Evolutionary conservation across 2,797 vertebrate species (phyloP).

Genomic region (Pelochelys cantorii): DNA sequence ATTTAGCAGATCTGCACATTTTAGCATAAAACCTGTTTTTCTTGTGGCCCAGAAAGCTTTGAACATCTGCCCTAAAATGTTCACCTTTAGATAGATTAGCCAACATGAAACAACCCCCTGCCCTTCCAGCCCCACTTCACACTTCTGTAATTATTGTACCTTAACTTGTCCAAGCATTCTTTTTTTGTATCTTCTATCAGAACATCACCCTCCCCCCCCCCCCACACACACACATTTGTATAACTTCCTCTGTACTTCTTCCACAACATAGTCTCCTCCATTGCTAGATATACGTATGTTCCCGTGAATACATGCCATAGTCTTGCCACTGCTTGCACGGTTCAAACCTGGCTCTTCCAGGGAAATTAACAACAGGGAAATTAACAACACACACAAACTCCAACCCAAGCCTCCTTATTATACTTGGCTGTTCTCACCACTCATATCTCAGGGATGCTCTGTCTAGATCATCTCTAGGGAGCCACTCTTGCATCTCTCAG

Average conservation of each 20-base stretch:
- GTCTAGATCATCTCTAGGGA: neutral
- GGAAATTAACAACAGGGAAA: rapidly evolving
- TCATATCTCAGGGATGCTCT: too few relatives aligned
- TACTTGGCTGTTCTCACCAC: neutral
- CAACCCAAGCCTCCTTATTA: neutral
- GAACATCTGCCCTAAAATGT: too few relatives aligned
- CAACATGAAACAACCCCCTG: too few relatives aligned
- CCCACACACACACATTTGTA: neutral
- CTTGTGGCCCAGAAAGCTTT: too few relatives aligned
- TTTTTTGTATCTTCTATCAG: neutral
- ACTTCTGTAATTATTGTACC: neutral
- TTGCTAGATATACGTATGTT: neutral
- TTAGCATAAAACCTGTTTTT: too few relatives aligned
- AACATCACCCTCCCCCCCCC: neutral
- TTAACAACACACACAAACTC: neutral
- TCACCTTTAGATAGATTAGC: too few relatives aligned
- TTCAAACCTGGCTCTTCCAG: neutral
- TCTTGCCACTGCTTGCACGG: too few relatives aligned
- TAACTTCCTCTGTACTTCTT: neutral
- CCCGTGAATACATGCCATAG: neutral
- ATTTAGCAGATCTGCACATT: too few relatives aligned
- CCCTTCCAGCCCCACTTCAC: too few relatives aligned
- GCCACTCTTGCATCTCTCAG: neutral
- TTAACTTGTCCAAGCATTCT: neutral
- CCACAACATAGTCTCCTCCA: neutral